Conservation (phyloP, 2,888 invertebrate species). For the Lithodes maja region DNA sequence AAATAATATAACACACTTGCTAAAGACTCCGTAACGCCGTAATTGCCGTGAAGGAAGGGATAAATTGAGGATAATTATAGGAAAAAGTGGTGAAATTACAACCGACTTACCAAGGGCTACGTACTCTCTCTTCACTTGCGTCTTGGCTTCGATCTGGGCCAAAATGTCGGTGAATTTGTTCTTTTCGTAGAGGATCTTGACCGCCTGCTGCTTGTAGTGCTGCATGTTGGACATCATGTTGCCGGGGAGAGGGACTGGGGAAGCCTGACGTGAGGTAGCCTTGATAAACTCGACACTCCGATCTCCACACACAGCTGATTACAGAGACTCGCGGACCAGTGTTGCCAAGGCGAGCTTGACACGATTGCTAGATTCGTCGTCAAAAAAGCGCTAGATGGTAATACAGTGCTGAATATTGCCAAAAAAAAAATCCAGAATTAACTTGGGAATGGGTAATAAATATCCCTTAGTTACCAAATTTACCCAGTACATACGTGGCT, state of each 20-base stretch:
- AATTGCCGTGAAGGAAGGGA: too few relatives aligned
- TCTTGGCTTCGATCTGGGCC: constrained; percentile 56
- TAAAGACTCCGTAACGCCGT: too few relatives aligned
- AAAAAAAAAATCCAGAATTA: too few relatives aligned
- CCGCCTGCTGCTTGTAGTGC: constrained; percentile 62
- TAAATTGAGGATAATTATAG: not conserved
- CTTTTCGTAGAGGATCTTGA: constrained; percentile 64
- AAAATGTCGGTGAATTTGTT: constrained; percentile 62
- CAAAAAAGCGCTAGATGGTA: too few relatives aligned
- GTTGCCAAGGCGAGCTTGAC: too few relatives aligned
- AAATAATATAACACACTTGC: too few relatives aligned
- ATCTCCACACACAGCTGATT: not conserved
- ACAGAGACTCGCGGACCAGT: not conserved
- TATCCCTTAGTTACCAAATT: too few relatives aligned
- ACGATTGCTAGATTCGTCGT: too few relatives aligned
- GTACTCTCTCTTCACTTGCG: constrained; percentile 69
- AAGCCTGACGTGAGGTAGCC: not conserved
- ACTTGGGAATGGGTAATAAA: too few relatives aligned
- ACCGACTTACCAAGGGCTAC: constrained; percentile 37
- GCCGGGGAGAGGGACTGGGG: not conserved
- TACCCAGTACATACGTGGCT: too few relatives aligned
- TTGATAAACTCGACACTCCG: not conserved
- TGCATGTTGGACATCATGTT: constrained; percentile 60
- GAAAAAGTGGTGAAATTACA: not conserved
- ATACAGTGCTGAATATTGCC: too few relatives aligned